Base-by-base conservation (phyloP, 2,888 invertebrate genomes). In the Hipparchia semele region DNA sequence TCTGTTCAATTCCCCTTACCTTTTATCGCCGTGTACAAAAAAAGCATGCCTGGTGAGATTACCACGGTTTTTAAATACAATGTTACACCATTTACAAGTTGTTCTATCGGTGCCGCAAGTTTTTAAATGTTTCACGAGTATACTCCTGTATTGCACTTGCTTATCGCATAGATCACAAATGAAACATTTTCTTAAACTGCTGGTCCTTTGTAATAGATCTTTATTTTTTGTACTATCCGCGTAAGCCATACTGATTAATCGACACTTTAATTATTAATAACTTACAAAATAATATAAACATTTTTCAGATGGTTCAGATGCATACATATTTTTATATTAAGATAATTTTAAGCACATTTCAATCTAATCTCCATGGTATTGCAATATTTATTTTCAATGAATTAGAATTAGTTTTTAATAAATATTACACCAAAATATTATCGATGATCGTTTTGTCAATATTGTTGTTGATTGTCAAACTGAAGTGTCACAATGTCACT, bases 31-130 rank as follows among this genome's bases (percentile, higher is more conserved):
- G 68, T 85, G 85, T 13, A 83, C 76, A 46, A 70, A 68, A 8
- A 67, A 73, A 0, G 76, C 73, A n/a, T 86, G 84, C 6, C 73
- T 75, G 0, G 74, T 78, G 2, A 85, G 67, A 68, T 84, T 84
- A 0, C 83, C 85, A 6, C 78, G 75, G 54, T 82, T 84, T 69
- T 75, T 79, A 62, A 86, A 85, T 8, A 67, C 58, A n/a, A 83
- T 56, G 5, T 79, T 78, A 66, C 85, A 85, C 82, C 82, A 83
- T 5, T 53, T 73, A 56, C 85, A 85, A 12, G 73, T 67, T 13
- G 13, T 23, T 49, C 75, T 1, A 64, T 66, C 62, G 2, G 51
- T 13, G 7, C 70, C 13, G 58, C 79, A 79, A 5, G 54, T 45
- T 5, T 13, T 0, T 1, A 78, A 10, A 60, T 79, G 79, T 13